Evolutionary conservation across 2,113 vertebrate species (phyloP).

Genomic region (Festucalex cinctus): DNA sequence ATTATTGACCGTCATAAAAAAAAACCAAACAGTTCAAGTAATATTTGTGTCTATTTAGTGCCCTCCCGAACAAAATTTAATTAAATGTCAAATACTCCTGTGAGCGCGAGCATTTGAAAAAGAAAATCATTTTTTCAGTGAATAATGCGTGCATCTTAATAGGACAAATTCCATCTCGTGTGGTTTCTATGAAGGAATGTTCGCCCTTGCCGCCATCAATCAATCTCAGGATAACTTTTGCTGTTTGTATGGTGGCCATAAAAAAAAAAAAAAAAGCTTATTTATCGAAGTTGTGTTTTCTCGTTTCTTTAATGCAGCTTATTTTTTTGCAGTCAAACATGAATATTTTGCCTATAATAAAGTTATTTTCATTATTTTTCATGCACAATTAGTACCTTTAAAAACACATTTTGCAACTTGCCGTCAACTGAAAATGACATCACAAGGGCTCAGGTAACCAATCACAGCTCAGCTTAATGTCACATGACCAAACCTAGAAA

Average conservation of each 20-base stretch:
- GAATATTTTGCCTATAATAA: too few relatives aligned
- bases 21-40: not conserved
- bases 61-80: not conserved
- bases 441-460: too few relatives aligned
- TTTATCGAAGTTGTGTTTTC: not conserved
- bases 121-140: not conserved
- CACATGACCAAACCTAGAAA: too few relatives aligned
- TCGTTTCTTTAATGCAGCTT: not conserved
- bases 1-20: too few relatives aligned
- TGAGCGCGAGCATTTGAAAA: not conserved
- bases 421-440: too few relatives aligned
- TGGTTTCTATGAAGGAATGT: not conserved
- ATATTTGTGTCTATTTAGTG: not conserved
- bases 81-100: not conserved
- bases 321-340: too few relatives aligned
- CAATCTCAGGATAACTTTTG: not conserved
- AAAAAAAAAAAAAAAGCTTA: too few relatives aligned
- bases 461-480: too few relatives aligned
- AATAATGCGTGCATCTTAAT: not conserved
- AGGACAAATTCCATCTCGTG: not conserved
- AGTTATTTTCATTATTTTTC: too few relatives aligned
- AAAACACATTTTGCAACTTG: too few relatives aligned
- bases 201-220: not conserved
- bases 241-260: not conserved
- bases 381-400: too few relatives aligned